These are phyloP conservation scores for Suncus etruscus DNA, from an alignment of 2,113 vertebrate species.

Conservation along the genomic window DNA sequence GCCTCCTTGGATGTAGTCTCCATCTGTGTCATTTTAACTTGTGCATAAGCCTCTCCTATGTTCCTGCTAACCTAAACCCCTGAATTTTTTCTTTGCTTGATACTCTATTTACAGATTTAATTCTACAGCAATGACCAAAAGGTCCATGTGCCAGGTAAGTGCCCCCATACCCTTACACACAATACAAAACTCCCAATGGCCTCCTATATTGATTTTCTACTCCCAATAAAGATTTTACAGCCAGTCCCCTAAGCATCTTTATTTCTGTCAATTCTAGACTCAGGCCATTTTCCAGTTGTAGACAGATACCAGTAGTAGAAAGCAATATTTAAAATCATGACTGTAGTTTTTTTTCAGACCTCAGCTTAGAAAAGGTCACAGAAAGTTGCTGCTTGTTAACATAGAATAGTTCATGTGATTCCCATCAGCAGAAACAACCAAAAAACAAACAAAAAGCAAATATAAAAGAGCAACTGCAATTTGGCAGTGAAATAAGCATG, in stretches of 20 bases:
- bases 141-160: neutral
- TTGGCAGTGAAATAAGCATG: slow-evolving; percentile 77
- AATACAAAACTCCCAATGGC: neutral
- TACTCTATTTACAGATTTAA: neutral
- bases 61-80: neutral
- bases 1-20: neutral
- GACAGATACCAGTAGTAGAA: slow-evolving; percentile 6
- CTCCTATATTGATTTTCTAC: neutral
- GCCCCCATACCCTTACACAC: neutral
- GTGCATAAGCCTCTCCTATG: neutral
- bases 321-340: slow-evolving; percentile 49
- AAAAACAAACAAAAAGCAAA: too few species aligned
- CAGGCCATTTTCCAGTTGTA: slow-evolving; percentile 15
- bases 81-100: neutral
- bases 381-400: slow-evolving; percentile 73
- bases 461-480: slow-evolving; percentile 55
- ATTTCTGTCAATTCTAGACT: neutral
- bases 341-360: slow-evolving; percentile 16
- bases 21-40: neutral
- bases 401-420: slow-evolving; percentile 67
- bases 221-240: slow-evolving; percentile 1
- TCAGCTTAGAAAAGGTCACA: slow-evolving; percentile 54
- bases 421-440: slow-evolving; percentile 67
- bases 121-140: neutral
- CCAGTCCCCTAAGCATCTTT: neutral